A percentile compares a stretch with the other conserved stretches of the same genome.
phyloP scores from a whole-genome alignment of 2,888 invertebrate genomes.

The Campoplex capitator region DNA sequence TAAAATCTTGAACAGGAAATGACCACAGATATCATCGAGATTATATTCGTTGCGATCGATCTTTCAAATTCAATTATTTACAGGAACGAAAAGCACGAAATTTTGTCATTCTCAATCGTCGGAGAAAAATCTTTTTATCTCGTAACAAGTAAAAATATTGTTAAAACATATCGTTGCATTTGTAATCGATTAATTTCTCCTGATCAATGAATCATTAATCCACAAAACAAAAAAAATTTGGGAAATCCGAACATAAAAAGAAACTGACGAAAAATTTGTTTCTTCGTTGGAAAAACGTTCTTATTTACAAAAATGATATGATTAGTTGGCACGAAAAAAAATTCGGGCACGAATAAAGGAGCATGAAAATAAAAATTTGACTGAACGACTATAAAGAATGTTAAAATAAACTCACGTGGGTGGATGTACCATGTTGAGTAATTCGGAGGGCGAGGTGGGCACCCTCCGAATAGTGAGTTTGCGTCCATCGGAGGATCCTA shows the following conservation, averaged over 20 bases:
- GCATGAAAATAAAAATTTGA: no score
- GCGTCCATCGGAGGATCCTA: conserved; percentile 95
- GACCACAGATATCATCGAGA: neutral
- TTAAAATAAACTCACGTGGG: conserved; percentile 89
- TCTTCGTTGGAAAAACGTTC: no score
- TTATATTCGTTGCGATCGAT: neutral
- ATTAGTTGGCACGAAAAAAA: no score
- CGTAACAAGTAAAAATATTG: neutral
- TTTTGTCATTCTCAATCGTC: neutral
- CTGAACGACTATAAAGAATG: neutral
- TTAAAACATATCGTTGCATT: neutral
- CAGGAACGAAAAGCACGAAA: neutral
- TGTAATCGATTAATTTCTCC: no score
- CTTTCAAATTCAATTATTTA: neutral
- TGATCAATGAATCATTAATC: no score
- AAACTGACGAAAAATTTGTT: neutral
- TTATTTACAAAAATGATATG: no score
- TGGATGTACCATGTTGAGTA: conserved; percentile 94
- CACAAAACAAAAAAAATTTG: no score
- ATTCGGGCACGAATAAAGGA: no score
- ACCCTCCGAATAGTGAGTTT: conserved; percentile 94
- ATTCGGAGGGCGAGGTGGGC: conserved; percentile 93
- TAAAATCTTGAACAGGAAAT: neutral
- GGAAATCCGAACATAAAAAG: no score
- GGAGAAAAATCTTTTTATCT: neutral